Evolutionary conservation across 1,140 invertebrate genomes (phyloP).

Genomic region (Drosophila teissieri): DNA sequence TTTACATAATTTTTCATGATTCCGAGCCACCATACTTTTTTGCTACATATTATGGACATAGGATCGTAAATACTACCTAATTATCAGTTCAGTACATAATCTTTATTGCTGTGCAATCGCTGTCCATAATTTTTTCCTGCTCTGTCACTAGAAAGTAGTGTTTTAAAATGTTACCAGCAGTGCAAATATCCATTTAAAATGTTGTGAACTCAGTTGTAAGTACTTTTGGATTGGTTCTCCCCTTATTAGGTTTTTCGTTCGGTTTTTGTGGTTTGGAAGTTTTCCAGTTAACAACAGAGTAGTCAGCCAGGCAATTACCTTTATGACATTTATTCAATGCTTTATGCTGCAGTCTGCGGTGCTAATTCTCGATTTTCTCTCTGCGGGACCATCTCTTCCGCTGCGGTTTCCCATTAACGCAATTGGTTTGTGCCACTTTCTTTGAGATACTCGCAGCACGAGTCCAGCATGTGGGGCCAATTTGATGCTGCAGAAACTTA

Average conservation of each 20-base stretch:
- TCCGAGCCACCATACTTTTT: not conserved
- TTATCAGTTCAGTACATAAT: not conserved
- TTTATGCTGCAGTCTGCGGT: slow-evolving; percentile 12
- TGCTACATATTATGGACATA: not conserved
- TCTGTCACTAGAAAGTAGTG: not conserved
- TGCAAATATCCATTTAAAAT: not conserved
- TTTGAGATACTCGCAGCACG: slow-evolving; percentile 27
- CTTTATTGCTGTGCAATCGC: slow-evolving; percentile 19
- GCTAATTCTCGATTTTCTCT: slow-evolving; percentile 8
- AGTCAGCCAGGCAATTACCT: slow-evolving; percentile 46
- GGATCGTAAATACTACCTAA: not conserved
- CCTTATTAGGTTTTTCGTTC: slow-evolving; percentile 2
- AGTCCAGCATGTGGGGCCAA: slow-evolving; percentile 41
- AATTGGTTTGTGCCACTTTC: slow-evolving; percentile 74
- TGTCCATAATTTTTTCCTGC: slow-evolving; percentile 1
- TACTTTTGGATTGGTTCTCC: slow-evolving; percentile 9
- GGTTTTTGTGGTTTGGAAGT: slow-evolving; percentile 27
- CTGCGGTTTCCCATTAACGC: slow-evolving; percentile 59
- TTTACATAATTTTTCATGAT: not conserved
- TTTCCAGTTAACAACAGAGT: slow-evolving; percentile 12
- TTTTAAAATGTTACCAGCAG: not conserved
- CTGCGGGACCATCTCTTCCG: slow-evolving; percentile 43
- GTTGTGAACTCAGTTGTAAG: too few species aligned
- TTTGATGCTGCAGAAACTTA: slow-evolving; percentile 20
- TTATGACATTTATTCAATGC: slow-evolving; percentile 63